These are phyloP conservation scores for Eulemur rubriventer DNA, from an alignment of 2,797 vertebrate species.

Conservation along the genomic window DNA sequence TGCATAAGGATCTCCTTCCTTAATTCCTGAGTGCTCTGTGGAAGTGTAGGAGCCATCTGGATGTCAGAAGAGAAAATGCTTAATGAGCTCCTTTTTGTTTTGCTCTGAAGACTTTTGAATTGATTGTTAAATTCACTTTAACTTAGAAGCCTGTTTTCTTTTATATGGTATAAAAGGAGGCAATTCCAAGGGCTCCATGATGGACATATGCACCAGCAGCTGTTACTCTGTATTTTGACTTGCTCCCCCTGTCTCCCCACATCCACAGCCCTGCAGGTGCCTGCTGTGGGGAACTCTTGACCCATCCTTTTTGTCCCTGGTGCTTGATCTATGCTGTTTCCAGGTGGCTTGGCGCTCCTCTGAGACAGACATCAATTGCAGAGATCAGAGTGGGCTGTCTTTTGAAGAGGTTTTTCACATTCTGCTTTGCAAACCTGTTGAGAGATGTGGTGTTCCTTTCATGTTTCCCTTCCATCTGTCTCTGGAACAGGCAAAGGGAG, in stretches of 20 bases:
- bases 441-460: conserved; percentile 47
- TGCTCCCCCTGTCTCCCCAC: neutral
- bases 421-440: conserved; percentile 48
- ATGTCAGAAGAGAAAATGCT: neutral
- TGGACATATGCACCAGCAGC: neutral
- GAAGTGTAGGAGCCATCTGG: neutral
- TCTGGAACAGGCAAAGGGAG: conserved; percentile 35
- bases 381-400: conserved; percentile 66
- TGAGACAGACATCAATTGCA: conserved; percentile 69
- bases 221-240: conserved; percentile 9
- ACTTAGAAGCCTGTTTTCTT: conserved; percentile 33
- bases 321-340: conserved; percentile 35
- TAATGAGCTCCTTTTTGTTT: conserved; percentile 37
- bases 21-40: neutral
- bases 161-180: neutral
- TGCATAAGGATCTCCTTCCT: neutral
- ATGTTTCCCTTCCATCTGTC: conserved; percentile 56
- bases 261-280: neutral
- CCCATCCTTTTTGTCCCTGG: neutral
- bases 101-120: conserved; percentile 24
- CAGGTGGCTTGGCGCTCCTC: conserved; percentile 57
- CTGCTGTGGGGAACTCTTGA: conserved; percentile 23
- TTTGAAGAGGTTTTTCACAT: conserved; percentile 71
- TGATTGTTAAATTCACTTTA: neutral
- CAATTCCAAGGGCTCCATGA: neutral